Evolutionary conservation across 2,797 vertebrate genomes (phyloP).

Genomic region (Halcyon smyrnensis): DNA sequence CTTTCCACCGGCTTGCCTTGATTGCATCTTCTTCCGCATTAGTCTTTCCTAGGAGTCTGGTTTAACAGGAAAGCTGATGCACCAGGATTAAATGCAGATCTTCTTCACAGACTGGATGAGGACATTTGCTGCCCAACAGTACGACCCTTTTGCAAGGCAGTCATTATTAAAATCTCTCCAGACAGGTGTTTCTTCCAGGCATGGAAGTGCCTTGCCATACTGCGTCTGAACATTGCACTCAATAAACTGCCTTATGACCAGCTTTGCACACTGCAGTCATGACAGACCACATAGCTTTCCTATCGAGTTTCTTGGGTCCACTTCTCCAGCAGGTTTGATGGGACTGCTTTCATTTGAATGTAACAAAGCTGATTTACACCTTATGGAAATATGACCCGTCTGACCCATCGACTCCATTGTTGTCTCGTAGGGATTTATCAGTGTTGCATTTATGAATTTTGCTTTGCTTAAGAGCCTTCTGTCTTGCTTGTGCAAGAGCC

Average conservation of each 20-base stretch:
- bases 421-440: neutral
- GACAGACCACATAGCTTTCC: neutral
- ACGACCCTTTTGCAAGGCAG: slow-evolving; percentile 18
- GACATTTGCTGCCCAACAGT: neutral
- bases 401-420: accelerated
- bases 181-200: slow-evolving; percentile 33
- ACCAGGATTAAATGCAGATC: neutral
- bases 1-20: slow-evolving; percentile 51
- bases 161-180: slow-evolving; percentile 9
- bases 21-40: slow-evolving; percentile 62
- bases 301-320: neutral
- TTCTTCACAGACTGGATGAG: neutral
- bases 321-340: neutral
- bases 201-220: neutral
- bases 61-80: slow-evolving; percentile 61
- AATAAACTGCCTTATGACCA: neutral
- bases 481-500: neutral
- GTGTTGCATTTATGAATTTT: neutral
- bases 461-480: neutral
- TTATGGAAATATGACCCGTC: neutral
- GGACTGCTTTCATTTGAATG: neutral
- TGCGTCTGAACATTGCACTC: neutral
- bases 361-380: neutral
- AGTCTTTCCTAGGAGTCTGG: slow-evolving; percentile 63
- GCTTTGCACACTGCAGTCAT: neutral